Evolutionary conservation across 1,140 invertebrate genomes (phyloP).

Genomic region (Magallana ariakensis): DNA sequence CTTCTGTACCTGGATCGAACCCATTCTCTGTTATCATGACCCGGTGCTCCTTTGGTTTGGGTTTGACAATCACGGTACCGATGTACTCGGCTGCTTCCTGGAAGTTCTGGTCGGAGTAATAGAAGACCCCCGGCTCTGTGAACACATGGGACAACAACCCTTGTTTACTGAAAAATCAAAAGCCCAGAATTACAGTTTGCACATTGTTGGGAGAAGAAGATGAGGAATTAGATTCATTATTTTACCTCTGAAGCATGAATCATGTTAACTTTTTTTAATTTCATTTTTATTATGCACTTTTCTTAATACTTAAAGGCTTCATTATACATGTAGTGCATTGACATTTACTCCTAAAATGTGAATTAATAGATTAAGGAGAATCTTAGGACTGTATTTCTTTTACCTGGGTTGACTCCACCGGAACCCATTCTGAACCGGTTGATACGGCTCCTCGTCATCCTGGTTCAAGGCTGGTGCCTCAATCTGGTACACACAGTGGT

Average conservation of each 20-base stretch:
- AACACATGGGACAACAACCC: conserved; percentile 78
- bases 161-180: conserved; percentile 71
- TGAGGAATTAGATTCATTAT: no score
- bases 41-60: conserved; percentile 75
- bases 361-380: no score
- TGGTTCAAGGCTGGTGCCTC: conserved; percentile 73
- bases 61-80: conserved; percentile 79
- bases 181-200: background rate
- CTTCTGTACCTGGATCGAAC: conserved; percentile 74
- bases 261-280: no score
- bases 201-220: no score
- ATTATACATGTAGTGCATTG: no score
- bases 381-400: background rate
- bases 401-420: conserved; percentile 76
- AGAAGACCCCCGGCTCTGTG: conserved; percentile 77
- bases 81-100: conserved; percentile 79
- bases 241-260: no score
- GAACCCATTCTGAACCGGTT: conserved; percentile 78
- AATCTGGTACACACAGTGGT: conserved; percentile 78
- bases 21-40: conserved; percentile 75
- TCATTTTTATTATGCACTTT: no score
- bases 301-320: no score
- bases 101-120: conserved; percentile 79
- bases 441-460: conserved; percentile 74
- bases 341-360: no score